Evolutionary conservation across 1,140 invertebrate species (phyloP).

Genomic region (Trinorchestia longiramus): DNA sequence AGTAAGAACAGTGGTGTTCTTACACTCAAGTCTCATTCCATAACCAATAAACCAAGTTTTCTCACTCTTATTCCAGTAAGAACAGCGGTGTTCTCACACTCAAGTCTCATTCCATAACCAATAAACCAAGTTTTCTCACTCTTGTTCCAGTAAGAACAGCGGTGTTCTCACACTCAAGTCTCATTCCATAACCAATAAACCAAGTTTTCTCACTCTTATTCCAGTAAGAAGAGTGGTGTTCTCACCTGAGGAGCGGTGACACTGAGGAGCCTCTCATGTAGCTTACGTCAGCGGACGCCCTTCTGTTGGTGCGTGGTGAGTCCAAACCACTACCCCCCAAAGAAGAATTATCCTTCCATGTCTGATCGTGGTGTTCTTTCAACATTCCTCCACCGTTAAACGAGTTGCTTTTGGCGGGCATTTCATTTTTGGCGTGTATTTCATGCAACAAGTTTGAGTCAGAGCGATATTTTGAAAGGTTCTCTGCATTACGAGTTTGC

Average conservation of each 20-base stretch:
- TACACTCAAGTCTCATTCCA: no score
- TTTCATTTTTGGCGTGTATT: neutral
- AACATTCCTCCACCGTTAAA: neutral
- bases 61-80: no score
- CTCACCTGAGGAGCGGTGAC: neutral
- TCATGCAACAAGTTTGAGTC: neutral
- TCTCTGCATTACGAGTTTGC: neutral
- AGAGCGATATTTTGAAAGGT: neutral
- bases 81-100: no score
- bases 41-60: no score
- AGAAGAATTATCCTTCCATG: neutral
- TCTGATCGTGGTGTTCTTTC: neutral
- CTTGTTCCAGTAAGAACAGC: no score
- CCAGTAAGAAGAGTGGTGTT: no score
- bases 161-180: neutral
- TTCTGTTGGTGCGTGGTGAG: neutral
- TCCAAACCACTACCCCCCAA: neutral
- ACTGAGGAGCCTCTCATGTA: neutral
- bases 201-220: no score
- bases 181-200: neutral
- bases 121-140: no score
- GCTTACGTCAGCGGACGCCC: neutral
- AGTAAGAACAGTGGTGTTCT: no score
- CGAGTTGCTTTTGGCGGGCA: neutral
- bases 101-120: no score